Evolutionary conservation across 1,140 invertebrate genomes (phyloP).

Genomic region (Vollenhovia emeryi): DNA sequence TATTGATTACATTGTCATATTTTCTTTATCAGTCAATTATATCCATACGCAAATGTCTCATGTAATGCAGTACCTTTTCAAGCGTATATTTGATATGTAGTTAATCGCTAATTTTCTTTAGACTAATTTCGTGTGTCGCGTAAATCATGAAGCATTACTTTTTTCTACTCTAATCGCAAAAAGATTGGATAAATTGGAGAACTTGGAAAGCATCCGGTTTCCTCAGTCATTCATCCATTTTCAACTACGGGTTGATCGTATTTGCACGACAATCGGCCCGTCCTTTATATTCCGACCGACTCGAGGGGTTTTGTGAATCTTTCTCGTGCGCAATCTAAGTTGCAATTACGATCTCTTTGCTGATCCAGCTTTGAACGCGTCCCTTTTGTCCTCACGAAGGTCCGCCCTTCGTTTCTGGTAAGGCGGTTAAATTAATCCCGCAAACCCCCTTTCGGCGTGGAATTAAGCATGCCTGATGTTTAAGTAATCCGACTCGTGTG

Average conservation of each 20-base stretch:
- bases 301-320: neutral
- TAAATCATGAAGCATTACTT: neutral
- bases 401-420: constrained; percentile 1
- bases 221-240: constrained; percentile 7
- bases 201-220: neutral
- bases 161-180: constrained; percentile 17
- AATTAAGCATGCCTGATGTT: constrained; percentile 45
- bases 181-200: constrained; percentile 29
- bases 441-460: neutral
- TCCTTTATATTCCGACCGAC: constrained; percentile 14
- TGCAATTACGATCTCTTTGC: constrained; percentile 77
- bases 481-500: constrained; percentile 46
- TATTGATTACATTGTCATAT: constrained; percentile 5
- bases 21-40: neutral
- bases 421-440: constrained; percentile 34
- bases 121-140: neutral
- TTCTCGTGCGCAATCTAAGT: constrained; percentile 71
- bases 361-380: constrained; percentile 70
- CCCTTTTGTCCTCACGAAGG: constrained; percentile 61
- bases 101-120: neutral
- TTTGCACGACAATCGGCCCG: constrained; percentile 15
- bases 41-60: neutral
- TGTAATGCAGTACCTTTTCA: neutral
- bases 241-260: neutral
- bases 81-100: neutral